phyloP scores from a whole-genome alignment of 2,113 vertebrate genomes.

The Picathartes gymnocephalus region DNA sequence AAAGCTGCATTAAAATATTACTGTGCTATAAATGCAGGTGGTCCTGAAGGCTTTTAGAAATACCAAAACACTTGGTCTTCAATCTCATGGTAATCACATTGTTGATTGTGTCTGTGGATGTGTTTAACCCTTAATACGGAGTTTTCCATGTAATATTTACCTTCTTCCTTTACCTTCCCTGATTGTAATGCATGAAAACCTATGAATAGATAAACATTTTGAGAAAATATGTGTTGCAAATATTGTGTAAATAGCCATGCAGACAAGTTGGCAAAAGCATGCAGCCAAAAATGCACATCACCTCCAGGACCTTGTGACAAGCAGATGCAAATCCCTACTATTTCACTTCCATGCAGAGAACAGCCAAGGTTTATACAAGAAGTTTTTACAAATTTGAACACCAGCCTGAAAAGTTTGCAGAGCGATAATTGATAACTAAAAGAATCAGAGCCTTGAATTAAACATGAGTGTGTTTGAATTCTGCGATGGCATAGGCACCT shows the following conservation, averaged over 20 bases:
- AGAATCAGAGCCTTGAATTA: background rate
- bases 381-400: background rate
- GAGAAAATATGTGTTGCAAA: background rate
- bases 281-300: background rate
- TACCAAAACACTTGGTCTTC: background rate
- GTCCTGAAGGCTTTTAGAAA: constrained; percentile 3
- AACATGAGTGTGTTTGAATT: background rate
- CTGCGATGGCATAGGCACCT: background rate
- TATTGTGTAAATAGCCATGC: background rate
- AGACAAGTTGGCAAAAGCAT: background rate
- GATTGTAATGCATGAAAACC: background rate
- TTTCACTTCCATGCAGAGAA: background rate
- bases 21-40: background rate
- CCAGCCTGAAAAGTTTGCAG: background rate
- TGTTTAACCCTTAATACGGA: background rate
- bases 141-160: background rate
- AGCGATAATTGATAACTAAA: background rate
- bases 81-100: background rate
- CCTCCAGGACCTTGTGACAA: background rate
- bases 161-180: background rate
- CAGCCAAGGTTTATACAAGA: background rate
- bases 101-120: background rate
- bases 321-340: background rate
- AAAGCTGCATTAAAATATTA: background rate
- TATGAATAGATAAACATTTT: background rate